phyloP scores from a whole-genome alignment of 1,140 invertebrate species.

The Andrena cerasifolii region DNA sequence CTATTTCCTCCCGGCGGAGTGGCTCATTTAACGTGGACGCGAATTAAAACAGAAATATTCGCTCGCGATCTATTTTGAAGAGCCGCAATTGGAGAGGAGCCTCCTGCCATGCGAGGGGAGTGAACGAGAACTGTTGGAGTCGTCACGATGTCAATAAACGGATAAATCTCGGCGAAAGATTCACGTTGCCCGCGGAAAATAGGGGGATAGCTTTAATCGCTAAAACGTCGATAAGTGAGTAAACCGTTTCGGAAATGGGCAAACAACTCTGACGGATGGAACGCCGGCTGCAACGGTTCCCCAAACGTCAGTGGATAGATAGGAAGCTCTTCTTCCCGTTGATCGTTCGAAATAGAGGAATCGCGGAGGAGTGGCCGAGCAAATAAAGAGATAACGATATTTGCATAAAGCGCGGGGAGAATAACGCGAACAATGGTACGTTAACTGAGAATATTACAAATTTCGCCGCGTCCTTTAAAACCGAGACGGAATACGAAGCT shows the following conservation, averaged over 20 bases:
- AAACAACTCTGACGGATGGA: slow-evolving; percentile 28
- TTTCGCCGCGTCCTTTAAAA: too few relatives aligned
- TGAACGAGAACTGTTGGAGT: background rate
- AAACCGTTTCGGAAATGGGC: slow-evolving; percentile 27
- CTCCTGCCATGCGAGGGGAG: too few relatives aligned
- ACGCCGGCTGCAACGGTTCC: background rate
- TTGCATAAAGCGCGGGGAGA: too few relatives aligned
- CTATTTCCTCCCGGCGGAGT: background rate
- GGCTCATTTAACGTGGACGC: too few relatives aligned
- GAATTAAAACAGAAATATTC: too few relatives aligned
- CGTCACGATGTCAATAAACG: slow-evolving; percentile 26
- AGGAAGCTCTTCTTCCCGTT: background rate
- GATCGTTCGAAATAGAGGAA: background rate
- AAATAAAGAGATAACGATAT: background rate
- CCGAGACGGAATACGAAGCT: background rate
- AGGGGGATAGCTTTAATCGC: slow-evolving; percentile 31
- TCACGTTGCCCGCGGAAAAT: background rate
- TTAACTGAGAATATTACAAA: background rate
- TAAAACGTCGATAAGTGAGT: slow-evolving; percentile 39
- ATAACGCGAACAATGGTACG: background rate
- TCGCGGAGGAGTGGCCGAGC: too few relatives aligned
- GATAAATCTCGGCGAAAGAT: slow-evolving; percentile 34
- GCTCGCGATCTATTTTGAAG: too few relatives aligned
- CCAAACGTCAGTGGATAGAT: too few relatives aligned
- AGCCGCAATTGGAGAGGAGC: too few relatives aligned